Conservation (phyloP, 2,888 invertebrate genomes). For the Xanthostigma xanthostigma region DNA sequence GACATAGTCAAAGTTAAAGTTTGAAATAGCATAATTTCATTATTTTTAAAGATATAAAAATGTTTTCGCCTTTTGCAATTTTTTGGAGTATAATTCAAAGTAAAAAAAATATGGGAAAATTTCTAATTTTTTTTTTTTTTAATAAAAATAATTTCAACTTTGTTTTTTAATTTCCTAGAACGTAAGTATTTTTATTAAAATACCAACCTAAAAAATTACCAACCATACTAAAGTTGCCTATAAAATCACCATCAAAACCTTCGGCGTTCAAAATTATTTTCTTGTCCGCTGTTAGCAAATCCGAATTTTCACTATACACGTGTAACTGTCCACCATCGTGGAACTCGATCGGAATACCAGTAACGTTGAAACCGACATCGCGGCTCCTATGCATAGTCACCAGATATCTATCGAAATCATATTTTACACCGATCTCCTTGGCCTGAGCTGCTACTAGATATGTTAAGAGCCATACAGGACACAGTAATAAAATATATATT, state of each 20-base stretch:
- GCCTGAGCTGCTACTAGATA: constrained; percentile 27
- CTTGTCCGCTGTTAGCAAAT: too few species aligned
- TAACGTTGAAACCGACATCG: constrained; percentile 27
- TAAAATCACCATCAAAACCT: too few species aligned
- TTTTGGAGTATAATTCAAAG: background rate
- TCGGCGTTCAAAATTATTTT: too few species aligned
- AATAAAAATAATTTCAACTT: too few species aligned
- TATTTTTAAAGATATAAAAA: background rate
- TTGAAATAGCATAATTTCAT: too few species aligned
- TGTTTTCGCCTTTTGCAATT: background rate
- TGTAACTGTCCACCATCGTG: constrained; percentile 5
- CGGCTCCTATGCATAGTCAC: constrained; percentile 34
- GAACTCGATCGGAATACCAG: constrained; percentile 22
- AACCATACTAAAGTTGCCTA: too few species aligned
- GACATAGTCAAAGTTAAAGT: too few species aligned
- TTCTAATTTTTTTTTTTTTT: too few species aligned
- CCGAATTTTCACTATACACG: constrained; percentile 12
- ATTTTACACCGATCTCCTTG: constrained; percentile 17
- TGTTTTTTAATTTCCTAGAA: too few species aligned
- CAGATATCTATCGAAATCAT: constrained; percentile 25
- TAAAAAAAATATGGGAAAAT: background rate
- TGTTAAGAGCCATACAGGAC: constrained; percentile 37
- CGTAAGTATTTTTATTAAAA: too few species aligned
- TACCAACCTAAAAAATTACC: too few species aligned
- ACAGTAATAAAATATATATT: constrained; percentile 36